Conservation (phyloP, 2,797 vertebrate species). For the Trachurus trachurus region DNA sequence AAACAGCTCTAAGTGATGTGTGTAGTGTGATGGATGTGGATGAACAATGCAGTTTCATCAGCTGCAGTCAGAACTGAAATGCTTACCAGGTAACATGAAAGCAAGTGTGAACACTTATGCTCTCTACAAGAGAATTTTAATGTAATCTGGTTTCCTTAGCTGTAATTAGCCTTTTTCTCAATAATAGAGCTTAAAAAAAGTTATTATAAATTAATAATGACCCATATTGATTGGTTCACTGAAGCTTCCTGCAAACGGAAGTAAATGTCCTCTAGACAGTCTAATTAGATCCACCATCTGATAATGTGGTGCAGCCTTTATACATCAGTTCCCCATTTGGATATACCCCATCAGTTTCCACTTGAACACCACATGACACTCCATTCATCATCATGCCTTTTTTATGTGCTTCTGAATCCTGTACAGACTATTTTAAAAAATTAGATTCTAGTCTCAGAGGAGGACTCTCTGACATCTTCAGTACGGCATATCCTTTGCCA, state of each 20-base stretch:
- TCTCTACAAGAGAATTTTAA: conserved; percentile 37
- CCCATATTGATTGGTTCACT: conserved; percentile 69
- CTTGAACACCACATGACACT: conserved; percentile 5
- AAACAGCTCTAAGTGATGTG: conserved; percentile 9
- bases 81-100: conserved; percentile 7
- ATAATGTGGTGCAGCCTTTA: conserved; percentile 37
- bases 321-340: conserved; percentile 38
- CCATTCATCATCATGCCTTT: conserved; percentile 2
- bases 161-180: conserved; percentile 48
- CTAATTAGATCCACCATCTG: conserved; percentile 59
- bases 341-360: conserved; percentile 18
- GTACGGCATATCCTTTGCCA: conserved; percentile 3
- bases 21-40: conserved; percentile 20
- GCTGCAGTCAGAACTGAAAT: conserved; percentile 2
- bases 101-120: conserved; percentile 9
- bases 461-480: conserved; percentile 16
- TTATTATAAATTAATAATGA: conserved; percentile 82
- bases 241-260: conserved; percentile 65
- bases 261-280: conserved; percentile 49
- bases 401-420: conserved; percentile 17
- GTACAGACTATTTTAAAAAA: conserved; percentile 5
- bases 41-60: neutral
- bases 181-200: conserved; percentile 59
- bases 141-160: conserved; percentile 55
- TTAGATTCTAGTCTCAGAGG: neutral